These are phyloP conservation scores for Tipula vernalis DNA, from an alignment of 2,888 invertebrate genomes.

Conservation along the genomic window DNA sequence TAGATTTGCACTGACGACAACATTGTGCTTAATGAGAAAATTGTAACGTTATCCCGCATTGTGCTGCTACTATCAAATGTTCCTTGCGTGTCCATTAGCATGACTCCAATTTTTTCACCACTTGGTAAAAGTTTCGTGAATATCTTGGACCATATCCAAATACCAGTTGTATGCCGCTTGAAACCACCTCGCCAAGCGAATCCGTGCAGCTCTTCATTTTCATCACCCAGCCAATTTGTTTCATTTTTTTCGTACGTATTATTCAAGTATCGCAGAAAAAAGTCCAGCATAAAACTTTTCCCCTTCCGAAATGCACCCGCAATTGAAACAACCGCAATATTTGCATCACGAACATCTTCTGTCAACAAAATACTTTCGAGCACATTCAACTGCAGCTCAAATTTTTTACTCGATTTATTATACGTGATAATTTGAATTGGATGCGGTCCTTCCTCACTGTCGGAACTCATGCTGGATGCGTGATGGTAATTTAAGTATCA, in stretches of 20 bases:
- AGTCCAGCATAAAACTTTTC: constrained; percentile 14
- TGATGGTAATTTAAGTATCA: not conserved
- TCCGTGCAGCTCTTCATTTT: not conserved
- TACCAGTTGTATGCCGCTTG: constrained; percentile 10
- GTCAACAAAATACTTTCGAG: constrained; percentile 5
- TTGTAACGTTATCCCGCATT: constrained; percentile 10
- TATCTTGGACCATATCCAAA: constrained; percentile 11
- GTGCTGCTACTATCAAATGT: constrained; percentile 11
- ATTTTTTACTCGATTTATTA: not conserved
- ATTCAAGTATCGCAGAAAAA: constrained; percentile 12
- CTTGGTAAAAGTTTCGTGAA: not conserved
- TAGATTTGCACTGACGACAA: constrained; percentile 11
- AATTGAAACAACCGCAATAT: constrained; percentile 6
- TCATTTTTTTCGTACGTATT: not conserved
- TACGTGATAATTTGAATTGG: not conserved
- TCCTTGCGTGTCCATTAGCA: constrained; percentile 14
- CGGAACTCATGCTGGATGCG: not conserved
- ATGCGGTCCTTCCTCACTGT: not conserved
- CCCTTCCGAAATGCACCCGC: constrained; percentile 13
- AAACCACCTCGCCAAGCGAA: constrained; percentile 14
- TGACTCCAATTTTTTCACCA: constrained; percentile 11
- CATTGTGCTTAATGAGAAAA: constrained; percentile 12
- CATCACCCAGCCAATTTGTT: constrained; percentile 6
- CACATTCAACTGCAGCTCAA: not conserved
- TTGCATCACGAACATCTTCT: constrained; percentile 4